Evolutionary conservation across 2,797 vertebrate species (phyloP), one percentile per base, ranked within the genome.

Genomic region (Phaenicophaeus curvirostris): DNA sequence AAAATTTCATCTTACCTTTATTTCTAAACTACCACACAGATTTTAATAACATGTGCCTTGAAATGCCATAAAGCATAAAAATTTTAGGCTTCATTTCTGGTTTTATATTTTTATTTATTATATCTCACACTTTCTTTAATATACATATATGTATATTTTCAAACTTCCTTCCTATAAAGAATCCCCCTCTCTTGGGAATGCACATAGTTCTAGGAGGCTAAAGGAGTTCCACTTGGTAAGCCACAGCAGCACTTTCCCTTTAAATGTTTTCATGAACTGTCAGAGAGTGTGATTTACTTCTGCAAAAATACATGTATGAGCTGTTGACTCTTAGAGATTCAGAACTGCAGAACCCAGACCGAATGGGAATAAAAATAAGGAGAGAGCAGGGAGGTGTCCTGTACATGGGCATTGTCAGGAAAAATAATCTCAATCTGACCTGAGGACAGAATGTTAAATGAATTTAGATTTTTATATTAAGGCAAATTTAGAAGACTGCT

Each of bases 271-370:
- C 3, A 2, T 61, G 37, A 80, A 68, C 13, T n/a, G 6, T 57
- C 68, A 67, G 41, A 65, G 10, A 83, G 67, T 44, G 2, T 63
- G 48, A 15, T 37, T 83, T 57, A 33, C 2, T 2, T 27, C 20
- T 62, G 6, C 30, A 65, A 46, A 53, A 75, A 85, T 48, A 25
- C 11, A 20, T 11, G 4, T n/a, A 12, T 17, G 16, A 50, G 53
- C 23, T 15, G 16, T 27, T 74, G 10, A 21, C 28, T 65, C 24
- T 58, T 54, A 35, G 0, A 24, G 24, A 39, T 50, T 55, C 16
- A 41, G 18, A 5, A 42, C 1, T 80, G 23, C 19, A 42, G 55
- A 81, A 72, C 0, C 0, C 33, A 54, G 63, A 35, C 2, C 9
- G 25, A 61, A 54, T 3, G 9, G 13, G 30, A 86, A 69, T 59